Evolutionary conservation across 2,797 vertebrate genomes (phyloP), one percentile per base, ranked within the genome.

Genomic region (Arctocebus calabarensis): DNA sequence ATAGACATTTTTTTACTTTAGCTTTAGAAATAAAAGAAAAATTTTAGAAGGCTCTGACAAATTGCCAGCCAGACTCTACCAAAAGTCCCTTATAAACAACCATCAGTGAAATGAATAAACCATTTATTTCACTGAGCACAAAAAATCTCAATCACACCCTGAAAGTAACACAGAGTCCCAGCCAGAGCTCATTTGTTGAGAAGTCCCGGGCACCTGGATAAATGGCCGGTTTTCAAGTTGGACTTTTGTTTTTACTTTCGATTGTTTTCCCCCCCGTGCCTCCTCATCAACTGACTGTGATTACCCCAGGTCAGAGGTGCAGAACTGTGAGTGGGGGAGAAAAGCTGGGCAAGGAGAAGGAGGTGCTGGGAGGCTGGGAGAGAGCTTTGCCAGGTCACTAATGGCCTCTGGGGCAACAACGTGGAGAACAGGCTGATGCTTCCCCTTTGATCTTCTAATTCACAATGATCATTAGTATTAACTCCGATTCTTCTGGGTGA

Each of bases 401-500:
- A 98, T 97, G 96, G 97, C 94, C 96, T 97, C 97, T 97, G 91
- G 97, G 97, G 97, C 96, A 97, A 88, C 93, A 96, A 97, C 95
- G 93, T 97, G 96, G 91, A 96, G 97, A 96, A 91, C 74, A 94
- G 95, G 87, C 97, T 96, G 95, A 66, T 90, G 96, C 92, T 91
- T 97, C 73, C 82, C 96, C 95, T 97, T 98, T 97, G 97, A 97
- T 97, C 97, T 97, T 96, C 97, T 96, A 96, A 97, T 97, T 98
- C 97, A 92, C 97, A 97, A 92, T 96, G 96, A 97, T 98, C 97
- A 97, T 97, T 97, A 98, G 97, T 96, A 96, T 97, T 98, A 98
- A 97, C 96, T 98, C 97, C 13, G 86, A 96, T 97, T 97, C 96
- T 98, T 97, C 97, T 97, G 97, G 97, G 97, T 97, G 97, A 98